These are phyloP conservation scores for Indri indri DNA, from an alignment of 2,113 vertebrate genomes.

Conservation along the genomic window DNA sequence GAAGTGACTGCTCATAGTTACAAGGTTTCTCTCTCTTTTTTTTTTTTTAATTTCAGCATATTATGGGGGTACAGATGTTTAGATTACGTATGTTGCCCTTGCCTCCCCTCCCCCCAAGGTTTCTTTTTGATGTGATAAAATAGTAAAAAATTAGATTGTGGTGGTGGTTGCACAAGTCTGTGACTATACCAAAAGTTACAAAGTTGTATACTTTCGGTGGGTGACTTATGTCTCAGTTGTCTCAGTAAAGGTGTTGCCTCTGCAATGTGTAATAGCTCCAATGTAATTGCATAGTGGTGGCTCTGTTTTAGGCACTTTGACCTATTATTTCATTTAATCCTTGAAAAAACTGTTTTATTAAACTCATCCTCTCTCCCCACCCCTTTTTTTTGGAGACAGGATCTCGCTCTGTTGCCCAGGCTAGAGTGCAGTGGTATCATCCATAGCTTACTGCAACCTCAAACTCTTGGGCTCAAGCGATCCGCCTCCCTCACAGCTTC, in stretches of 20 bases:
- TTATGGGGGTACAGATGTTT: too few species aligned
- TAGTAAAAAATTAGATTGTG: not conserved
- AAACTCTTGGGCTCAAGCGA: not conserved
- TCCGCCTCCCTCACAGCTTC: not conserved
- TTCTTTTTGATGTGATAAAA: constrained; percentile 4
- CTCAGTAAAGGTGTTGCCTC: not conserved
- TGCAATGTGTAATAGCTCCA: not conserved
- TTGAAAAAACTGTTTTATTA: not conserved
- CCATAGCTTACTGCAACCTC: not conserved
- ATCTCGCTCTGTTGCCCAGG: not conserved
- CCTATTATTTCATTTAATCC: constrained; percentile 17
- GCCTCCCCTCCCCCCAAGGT: not conserved
- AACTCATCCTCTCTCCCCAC: not conserved
- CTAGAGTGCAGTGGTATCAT: not conserved
- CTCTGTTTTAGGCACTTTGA: not conserved
- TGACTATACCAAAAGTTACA: not conserved
- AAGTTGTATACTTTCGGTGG: not conserved
- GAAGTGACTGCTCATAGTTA: not conserved
- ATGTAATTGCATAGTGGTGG: not conserved
- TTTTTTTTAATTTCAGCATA: too few species aligned
- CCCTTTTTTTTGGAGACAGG: not conserved
- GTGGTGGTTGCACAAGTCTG: not conserved
- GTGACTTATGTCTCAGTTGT: not conserved
- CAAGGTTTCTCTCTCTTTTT: not conserved
- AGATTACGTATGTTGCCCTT: too few species aligned